phyloP scores from a whole-genome alignment of 2,797 vertebrate species.

The Myotis findleyi region DNA sequence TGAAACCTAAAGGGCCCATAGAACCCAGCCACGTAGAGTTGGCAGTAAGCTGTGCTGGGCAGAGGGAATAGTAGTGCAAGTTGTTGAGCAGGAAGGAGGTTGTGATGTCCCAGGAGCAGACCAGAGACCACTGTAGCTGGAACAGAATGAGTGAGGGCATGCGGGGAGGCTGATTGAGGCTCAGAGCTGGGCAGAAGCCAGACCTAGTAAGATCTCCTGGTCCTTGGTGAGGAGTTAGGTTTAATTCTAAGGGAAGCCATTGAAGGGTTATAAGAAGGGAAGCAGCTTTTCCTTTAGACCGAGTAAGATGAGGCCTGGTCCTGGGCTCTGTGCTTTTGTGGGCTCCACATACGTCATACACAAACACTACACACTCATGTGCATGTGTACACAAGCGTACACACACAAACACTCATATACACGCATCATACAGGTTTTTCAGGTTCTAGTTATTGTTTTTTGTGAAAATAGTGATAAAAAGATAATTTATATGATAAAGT shows the following conservation, averaged over 20 bases:
- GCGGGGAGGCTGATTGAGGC: background rate
- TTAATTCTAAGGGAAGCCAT: background rate
- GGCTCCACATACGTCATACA: background rate
- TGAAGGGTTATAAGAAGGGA: background rate
- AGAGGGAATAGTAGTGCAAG: background rate
- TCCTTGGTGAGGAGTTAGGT: background rate
- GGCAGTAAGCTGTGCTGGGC: background rate
- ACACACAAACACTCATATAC: background rate
- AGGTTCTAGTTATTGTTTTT: background rate
- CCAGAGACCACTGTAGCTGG: background rate
- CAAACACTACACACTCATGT: background rate
- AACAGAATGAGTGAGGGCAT: background rate
- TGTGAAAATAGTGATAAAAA: background rate
- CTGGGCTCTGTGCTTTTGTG: background rate
- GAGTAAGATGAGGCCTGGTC: background rate
- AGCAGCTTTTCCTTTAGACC: background rate
- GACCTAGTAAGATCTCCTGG: background rate
- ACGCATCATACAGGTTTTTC: background rate
- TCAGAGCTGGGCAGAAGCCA: background rate
- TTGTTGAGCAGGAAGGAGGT: background rate
- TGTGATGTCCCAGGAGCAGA: background rate
- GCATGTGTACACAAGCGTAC: background rate
- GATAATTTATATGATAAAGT: background rate
- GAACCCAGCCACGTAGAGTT: background rate
- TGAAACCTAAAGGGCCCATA: background rate